A percentile compares a stretch with the other conserved stretches of the same genome.
These are phyloP conservation scores for Nomada lathburiana DNA, from an alignment of 2,888 invertebrate genomes.

Conservation along the genomic window DNA sequence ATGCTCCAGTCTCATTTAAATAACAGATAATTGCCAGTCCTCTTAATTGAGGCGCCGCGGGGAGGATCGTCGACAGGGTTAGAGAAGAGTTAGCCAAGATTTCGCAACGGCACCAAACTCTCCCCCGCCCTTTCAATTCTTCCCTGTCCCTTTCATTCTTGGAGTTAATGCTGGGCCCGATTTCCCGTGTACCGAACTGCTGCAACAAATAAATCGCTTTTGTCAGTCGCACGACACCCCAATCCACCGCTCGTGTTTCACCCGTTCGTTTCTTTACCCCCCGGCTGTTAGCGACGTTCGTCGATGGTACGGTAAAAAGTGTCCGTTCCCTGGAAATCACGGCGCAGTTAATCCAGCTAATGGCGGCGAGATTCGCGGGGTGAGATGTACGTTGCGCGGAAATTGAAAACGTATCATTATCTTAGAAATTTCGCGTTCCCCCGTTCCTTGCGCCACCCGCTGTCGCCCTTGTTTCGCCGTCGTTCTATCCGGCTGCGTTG, in stretches of 20 bases:
- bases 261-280: background rate
- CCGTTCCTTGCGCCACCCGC: no score
- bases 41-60: conserved; percentile 81
- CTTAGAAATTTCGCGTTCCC: conserved; percentile 21
- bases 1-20: conserved; percentile 78
- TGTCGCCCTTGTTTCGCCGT: conserved; percentile 37
- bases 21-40: conserved; percentile 81
- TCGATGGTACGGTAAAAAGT: conserved; percentile 37
- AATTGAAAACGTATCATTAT: conserved; percentile 61
- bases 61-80: conserved; percentile 71
- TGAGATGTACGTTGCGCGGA: conserved; percentile 50
- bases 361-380: conserved; percentile 17
- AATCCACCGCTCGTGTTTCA: background rate
- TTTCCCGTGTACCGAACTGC: conserved; percentile 38
- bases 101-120: conserved; percentile 65
- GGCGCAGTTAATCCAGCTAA: conserved; percentile 51
- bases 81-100: conserved; percentile 77
- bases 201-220: conserved; percentile 68
- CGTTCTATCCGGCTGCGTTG: conserved; percentile 31
- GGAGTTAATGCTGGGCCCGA: conserved; percentile 63
- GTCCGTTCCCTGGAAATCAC: conserved; percentile 23
- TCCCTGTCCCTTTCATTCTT: conserved; percentile 34
- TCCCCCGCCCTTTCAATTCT: conserved; percentile 33
- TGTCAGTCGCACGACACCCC: conserved; percentile 44
- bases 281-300: conserved; percentile 33